Base-by-base conservation (phyloP, 2,888 invertebrate genomes). In the Idaea aversata region DNA sequence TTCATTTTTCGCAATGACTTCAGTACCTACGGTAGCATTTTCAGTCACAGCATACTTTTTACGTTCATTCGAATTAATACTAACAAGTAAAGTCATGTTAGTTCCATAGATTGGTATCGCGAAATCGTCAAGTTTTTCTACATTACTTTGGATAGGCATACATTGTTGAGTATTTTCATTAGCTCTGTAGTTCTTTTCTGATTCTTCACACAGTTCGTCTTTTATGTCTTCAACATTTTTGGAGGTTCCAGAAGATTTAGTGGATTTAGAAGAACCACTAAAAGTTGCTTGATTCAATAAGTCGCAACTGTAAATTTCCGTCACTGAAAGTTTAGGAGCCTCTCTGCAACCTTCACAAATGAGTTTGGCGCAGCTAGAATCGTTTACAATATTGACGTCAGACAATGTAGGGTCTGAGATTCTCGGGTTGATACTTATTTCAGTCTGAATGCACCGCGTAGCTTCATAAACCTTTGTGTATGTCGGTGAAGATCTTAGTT, bases 91-190 rank as follows among this genome's bases (percentile, higher is more conserved):
- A 34, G 84, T 88, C 89, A 92, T 90, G 70, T 91, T 91, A 59
- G 91, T 91, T n/a, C 90, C 91, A 72, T 87, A 79, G 68, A 91
- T 87, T 15, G 92, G 91, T 72, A 91, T 86, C 5, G 81, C 80
- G 65, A 82, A 88, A 47, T 47, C 47, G 47, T 47, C 47, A 7
- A 47, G 7, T 67, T 89, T 83, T 64, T 83, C 82, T 64, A 73
- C 63, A 59, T 70, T 70, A 38, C 78, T 73, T 62, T 66, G 65
- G 16, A 68, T 67, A 13, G 62, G 61, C 15, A 64, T 6, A 34
- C 57, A 63, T 67, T 65, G 59, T 57, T 25, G 6, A 34, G 61
- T 34, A 66, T 62, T 65, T 70, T 64, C 64, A 38, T 61, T 63
- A 15, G 58, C 61, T 58, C 59, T 59, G 59, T 70, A 38, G 62